Evolutionary conservation across 1,140 invertebrate genomes (phyloP), one percentile per base, ranked within the genome.

Genomic region (Aphidius ervi): DNA sequence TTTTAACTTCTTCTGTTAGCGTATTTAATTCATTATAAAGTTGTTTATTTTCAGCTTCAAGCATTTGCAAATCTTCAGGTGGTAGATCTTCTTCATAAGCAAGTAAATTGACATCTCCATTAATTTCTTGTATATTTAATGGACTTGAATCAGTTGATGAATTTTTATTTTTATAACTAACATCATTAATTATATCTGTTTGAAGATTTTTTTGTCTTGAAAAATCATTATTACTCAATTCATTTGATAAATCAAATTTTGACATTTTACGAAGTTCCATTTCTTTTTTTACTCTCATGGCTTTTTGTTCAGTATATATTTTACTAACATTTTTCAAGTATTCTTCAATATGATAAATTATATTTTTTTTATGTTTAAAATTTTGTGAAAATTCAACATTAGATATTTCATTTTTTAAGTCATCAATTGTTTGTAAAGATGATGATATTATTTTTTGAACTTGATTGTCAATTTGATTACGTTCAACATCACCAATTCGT

Each of bases 51-150:
- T 95, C 92, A 1, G 85, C 85, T 75, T 94, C 90, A 71, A 93
- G 92, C 82, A 97, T 88, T 75, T 97, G 94, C 47, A 95, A 78
- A 76, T 97, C 94, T 74, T 97, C 94, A 3, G 88, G 77, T 59
- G 89, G 89, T 1, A 95, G 74, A 59, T 88, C 83, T 58, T 88
- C 83, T 40, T 87, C 82, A 58, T 85, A 82, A 23, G 56, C 52
- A 5, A 70, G 23, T 2, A 65, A 61, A 53, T 64, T 69, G 1
- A 75, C 68, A 54, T 81, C 77, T 5, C 70, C 74, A 59, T 77
- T 79, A 40, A 80, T 71, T 68, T 76, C 73, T 54, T 74, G 68
- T 59, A 75, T 72, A 58, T 74, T 77, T 60, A 76, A 59, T 9
- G 73, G 71, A 57, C 65, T 73, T 3, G 67, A 70, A 56, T 74